These are phyloP conservation scores for Heteropelma amictum DNA, from an alignment of 2,888 invertebrate genomes.

Conservation along the genomic window DNA sequence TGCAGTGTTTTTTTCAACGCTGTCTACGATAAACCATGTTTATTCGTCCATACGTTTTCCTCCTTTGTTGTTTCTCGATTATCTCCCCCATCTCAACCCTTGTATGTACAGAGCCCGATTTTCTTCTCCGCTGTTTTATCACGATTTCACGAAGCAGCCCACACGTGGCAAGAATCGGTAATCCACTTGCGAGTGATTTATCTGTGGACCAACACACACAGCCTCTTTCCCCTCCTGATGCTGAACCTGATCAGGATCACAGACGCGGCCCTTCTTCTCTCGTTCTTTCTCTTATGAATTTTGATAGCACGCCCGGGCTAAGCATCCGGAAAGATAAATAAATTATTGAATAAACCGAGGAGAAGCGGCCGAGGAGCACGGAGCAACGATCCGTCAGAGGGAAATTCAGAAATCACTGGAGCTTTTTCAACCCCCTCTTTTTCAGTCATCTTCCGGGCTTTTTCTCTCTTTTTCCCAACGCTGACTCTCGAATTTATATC, in stretches of 20 bases:
- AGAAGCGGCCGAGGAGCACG: constrained; percentile 34
- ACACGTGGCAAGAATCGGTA: constrained; percentile 34
- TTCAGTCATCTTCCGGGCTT: constrained; percentile 14
- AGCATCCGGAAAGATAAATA: no score
- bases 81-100: neutral
- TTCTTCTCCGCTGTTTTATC: constrained; percentile 9
- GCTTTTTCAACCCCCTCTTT: constrained; percentile 45
- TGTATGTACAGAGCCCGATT: neutral
- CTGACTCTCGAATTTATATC: neutral
- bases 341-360: neutral
- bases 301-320: no score
- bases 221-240: neutral
- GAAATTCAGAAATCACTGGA: constrained; percentile 46
- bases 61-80: constrained; percentile 20
- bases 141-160: constrained; percentile 17
- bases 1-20: no score
- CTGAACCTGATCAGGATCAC: no score
- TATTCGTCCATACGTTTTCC: neutral
- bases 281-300: neutral
- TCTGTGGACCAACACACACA: constrained; percentile 23
- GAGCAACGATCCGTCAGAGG: constrained; percentile 46
- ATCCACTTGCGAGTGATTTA: constrained; percentile 48
- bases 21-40: no score
- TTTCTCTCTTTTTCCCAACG: neutral
- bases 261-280: neutral